Evolutionary conservation across 2,888 invertebrate species (phyloP), one percentile per base, ranked within the genome.

Genomic region (Calameuta pallipes): DNA sequence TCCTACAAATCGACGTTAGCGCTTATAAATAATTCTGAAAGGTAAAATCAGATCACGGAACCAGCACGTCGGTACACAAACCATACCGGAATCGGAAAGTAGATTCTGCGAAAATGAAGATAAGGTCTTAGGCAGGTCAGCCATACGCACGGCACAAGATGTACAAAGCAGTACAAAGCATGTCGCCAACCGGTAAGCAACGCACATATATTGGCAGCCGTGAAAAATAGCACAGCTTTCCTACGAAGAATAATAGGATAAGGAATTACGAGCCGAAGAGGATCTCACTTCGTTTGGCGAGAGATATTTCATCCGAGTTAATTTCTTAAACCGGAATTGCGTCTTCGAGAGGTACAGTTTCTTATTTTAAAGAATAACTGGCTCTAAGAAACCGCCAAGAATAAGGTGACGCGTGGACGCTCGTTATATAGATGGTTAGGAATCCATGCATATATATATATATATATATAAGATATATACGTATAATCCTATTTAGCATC

Each of bases 391-490:
- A 56, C 56, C 56, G 56, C 23, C 56, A 56, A 23, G 23, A 56
- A 56, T 23, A 56, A 56, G 23, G 23, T 56, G 56, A 56, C 23
- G 56, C 0, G 11, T 33, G 11, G 30, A 71, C 30, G 11, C 0
- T 23, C 71, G 9, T 34, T 34, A 31, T 31, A 80, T 75, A 78
- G 76, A 71, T 41, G 41, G 30, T 35, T 34, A 74, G 33, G 69
- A 68, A 79, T 56, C 12, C 71, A 77, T 75, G 70, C 73, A 77
- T 77, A 82, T 80, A 80, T 81, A 78, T 56, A 71, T 80, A 76
- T 36, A 36, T 36, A 36, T 37, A 37, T 36, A 36, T 36, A 33
- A 33, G n/a, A 36, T 11, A 37, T 37, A 41, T 41, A 4, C 1
- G 37, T 13, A 41, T 41, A 41, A 15, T 56, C 1, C 56, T 56